phyloP scores from a whole-genome alignment of 2,113 vertebrate genomes.

The Ifrita kowaldi region DNA sequence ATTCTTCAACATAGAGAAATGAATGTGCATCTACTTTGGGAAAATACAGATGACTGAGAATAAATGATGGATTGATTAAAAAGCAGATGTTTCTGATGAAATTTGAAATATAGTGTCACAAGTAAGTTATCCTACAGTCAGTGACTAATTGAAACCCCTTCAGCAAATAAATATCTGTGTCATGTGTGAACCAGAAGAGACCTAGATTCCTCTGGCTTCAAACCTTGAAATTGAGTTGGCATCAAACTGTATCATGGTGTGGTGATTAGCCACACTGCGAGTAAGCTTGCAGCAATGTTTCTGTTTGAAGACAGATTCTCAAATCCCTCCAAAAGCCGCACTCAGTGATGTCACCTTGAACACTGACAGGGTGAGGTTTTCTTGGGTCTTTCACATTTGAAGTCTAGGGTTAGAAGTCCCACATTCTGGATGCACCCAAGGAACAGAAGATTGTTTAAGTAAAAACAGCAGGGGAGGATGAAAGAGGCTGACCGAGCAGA shows the following conservation, averaged over 20 bases:
- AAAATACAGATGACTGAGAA: constrained; percentile 35
- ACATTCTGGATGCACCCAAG: background rate
- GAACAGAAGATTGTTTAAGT: background rate
- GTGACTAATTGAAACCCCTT: constrained; percentile 17
- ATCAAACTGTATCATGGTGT: background rate
- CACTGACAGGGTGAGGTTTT: background rate
- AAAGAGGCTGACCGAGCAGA: background rate
- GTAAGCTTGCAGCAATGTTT: constrained; percentile 21
- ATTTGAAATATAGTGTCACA: constrained; percentile 12
- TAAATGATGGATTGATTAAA: constrained; percentile 55
- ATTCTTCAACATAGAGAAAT: background rate
- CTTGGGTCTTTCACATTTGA: background rate
- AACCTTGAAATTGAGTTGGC: constrained; percentile 41
- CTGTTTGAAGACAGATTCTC: constrained; percentile 13
- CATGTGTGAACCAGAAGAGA: constrained; percentile 56
- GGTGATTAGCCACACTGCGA: background rate
- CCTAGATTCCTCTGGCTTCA: constrained; percentile 18
- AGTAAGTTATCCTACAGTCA: background rate
- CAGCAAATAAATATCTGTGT: constrained; percentile 11
- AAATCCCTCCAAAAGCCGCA: constrained; percentile 27
- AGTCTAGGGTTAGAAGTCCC: background rate
- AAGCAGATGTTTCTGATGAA: constrained; percentile 32
- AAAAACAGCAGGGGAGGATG: background rate
- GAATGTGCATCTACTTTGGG: constrained; percentile 21
- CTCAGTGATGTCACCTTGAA: constrained; percentile 27